These are phyloP conservation scores for Haplotaxodon microlepis DNA, from an alignment of 2,113 vertebrate species.

Conservation along the genomic window DNA sequence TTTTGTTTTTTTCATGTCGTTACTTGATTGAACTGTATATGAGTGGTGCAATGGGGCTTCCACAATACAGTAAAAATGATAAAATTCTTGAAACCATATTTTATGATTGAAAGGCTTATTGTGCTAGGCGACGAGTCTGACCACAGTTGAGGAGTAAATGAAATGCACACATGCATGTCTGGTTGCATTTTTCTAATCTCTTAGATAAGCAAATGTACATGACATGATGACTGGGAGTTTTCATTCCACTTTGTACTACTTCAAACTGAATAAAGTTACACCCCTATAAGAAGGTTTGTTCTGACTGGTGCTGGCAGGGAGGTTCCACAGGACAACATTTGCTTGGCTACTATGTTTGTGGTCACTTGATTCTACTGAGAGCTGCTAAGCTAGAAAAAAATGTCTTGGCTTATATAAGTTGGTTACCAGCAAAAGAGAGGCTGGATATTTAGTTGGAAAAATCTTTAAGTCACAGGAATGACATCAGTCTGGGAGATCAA, in stretches of 20 bases:
- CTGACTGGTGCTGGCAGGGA: background rate
- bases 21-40: background rate
- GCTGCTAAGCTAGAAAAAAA: conserved; percentile 13
- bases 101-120: background rate
- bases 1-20: background rate
- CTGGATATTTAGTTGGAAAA: background rate
- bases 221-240: background rate
- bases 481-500: background rate
- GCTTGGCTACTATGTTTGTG: conserved; percentile 17
- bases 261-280: background rate
- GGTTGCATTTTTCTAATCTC: background rate
- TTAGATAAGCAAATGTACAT: background rate
- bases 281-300: background rate
- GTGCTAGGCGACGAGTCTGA: background rate
- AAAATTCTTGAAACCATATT: background rate
- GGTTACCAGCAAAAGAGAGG: background rate
- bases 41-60: background rate
- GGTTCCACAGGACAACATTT: conserved; percentile 35
- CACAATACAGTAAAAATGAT: background rate
- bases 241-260: background rate
- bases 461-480: background rate
- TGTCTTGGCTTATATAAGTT: background rate
- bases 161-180: background rate
- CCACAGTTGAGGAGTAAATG: background rate
- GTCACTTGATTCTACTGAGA: conserved; percentile 2